Base-by-base conservation (phyloP, 2,113 vertebrate genomes). In the Oxyruncus cristatus region DNA sequence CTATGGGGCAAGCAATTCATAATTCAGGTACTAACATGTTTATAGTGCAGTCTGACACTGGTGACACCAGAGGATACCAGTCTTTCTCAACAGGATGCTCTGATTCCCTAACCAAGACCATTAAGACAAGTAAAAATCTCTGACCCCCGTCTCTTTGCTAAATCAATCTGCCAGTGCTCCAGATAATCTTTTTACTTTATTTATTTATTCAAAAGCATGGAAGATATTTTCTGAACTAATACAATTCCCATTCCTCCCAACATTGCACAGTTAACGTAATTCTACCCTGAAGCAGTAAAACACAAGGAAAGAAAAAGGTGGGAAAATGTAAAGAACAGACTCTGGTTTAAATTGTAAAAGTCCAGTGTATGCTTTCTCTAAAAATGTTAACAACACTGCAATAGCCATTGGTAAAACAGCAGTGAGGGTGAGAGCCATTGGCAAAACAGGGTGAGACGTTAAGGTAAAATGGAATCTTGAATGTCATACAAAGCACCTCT, bases 1-100 rank as follows among this genome's bases (percentile, higher is more conserved):
- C 93, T 93, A 70, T 74, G 82, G 89, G 68, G 85, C 94, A 95
- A 98, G 97, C 75, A 96, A 97, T 97, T 96, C 91, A 53, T 88
- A 97, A 96, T 96, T 94, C 96, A 98, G 97, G 96, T 82, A 94
- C 95, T 85, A 95, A 85, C 93, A 95, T 89, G 89, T 96, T 97
- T 96, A 95, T 92, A 89, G 77, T 33, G 47, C 76, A 88, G 70
- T 49, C 61, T 73, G 11, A 87, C 77, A 62, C 91, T 81, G 91
- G 65, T 52, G 8, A 65, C 93, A 82, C 78, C 95, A 82, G 82
- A 89, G 46, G n/a, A 85, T 50, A 80, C 91, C 94, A 88, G 23
- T 97, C 85, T 94, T 96, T 95, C 97, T 94, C 85, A 94, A 85
- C 76, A 94, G 89, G 68, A 96, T 94, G 91, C 71, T 97, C 89